Evolutionary conservation across 2,888 invertebrate genomes (phyloP), one percentile per base, ranked within the genome.

Genomic region (Phengaris arion): DNA sequence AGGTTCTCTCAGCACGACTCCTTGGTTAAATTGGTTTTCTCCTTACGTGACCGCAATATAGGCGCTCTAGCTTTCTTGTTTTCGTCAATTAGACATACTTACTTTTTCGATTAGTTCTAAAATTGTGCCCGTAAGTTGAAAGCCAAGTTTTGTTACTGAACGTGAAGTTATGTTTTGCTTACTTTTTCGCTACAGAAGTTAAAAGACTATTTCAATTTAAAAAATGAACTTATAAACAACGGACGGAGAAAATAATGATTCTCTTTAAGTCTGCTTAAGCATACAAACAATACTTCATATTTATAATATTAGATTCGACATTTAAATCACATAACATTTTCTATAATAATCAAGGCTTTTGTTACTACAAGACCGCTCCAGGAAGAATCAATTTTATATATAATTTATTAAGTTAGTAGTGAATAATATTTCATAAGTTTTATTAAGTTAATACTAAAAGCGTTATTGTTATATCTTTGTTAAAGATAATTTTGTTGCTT

Each of bases 401-500:
- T n/a, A n/a, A n/a, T n/a, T n/a, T 3, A 2, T 35, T 35, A 35
- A 35, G 35, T 35, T 35, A 35, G 35, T 35, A 35, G 35, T 35
- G 35, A 35, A 35, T 35, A 35, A 35, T 2, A 2, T 59, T 59
- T 59, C 55, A 55, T 55, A 55, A 55, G 13, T 55, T n/a, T 12
- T 55, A 4, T 9, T 55, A 8, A 59, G 6, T n/a, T 15, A 59
- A 7, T 8, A 15, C n/a, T 59, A 15, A 59, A 2, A 10, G 6
- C 2, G 15, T 52, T 52, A 9, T 52, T 9, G 2, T 12, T 52
- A 52, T 52, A 12, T 2, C 52, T 55, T 55, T 55, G 54, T 54
- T 54, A 54, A 22, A 64, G 8, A 51, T 51, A 15, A 57, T 55
- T 46, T 74, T 74, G 12, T 51, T 72, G 48, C 70, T 74, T 15